Conservation (phyloP, 2,888 invertebrate species). For the Eupithecia tripunctaria region DNA sequence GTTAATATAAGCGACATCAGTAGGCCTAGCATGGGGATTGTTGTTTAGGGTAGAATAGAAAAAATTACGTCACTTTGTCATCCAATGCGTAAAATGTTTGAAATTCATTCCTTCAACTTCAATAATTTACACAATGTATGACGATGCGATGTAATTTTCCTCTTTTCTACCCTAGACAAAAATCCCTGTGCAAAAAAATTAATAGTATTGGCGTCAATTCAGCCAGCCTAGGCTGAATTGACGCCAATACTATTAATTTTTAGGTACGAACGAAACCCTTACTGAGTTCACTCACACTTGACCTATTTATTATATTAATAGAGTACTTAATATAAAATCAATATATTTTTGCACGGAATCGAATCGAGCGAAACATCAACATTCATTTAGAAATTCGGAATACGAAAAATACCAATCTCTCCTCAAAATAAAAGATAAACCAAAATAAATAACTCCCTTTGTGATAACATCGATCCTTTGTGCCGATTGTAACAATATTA, state of each 20-base stretch:
- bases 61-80: too few relatives aligned
- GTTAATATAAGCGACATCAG: background rate
- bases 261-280: too few relatives aligned
- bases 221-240: too few relatives aligned
- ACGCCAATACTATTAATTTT: background rate
- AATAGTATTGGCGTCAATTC: too few relatives aligned
- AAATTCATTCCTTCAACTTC: too few relatives aligned
- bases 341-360: background rate
- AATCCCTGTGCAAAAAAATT: too few relatives aligned
- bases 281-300: background rate
- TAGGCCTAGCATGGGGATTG: too few relatives aligned
- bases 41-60: too few relatives aligned
- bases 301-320: background rate
- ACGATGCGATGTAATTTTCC: too few relatives aligned
- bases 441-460: conserved; percentile 24
- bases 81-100: too few relatives aligned
- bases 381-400: background rate
- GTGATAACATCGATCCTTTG: conserved; percentile 13
- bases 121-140: too few relatives aligned
- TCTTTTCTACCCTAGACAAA: too few relatives aligned
- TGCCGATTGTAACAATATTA: conserved; percentile 14
- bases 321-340: background rate
- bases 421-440: conserved; percentile 18
- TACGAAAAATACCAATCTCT: background rate
- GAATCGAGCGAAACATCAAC: background rate